Evolutionary conservation across 2,888 invertebrate genomes (phyloP), one percentile per base, ranked within the genome.

Genomic region (Neelides folsomi): DNA sequence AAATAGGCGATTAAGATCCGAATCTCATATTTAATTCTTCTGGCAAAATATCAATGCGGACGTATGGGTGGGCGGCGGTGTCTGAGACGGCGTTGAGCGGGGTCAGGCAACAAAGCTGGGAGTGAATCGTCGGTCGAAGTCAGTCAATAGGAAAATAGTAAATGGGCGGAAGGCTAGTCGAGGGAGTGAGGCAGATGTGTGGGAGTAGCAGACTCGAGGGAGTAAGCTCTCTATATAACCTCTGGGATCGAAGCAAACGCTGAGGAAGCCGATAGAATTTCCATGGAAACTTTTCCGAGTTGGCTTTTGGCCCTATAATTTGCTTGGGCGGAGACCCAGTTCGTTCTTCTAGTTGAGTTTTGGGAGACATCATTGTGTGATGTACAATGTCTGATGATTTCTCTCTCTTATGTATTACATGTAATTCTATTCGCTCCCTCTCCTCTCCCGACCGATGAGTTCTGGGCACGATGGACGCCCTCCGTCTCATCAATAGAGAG

Each of bases 231-330:
- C n/a, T n/a, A n/a, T n/a, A n/a, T n/a, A n/a, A n/a, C n/a, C 27
- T 27, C 27, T 27, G 27, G 52, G 27, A 27, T 27, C 27, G 27
- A 27, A 27, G 27, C 27, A 27, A 27, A 27, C 27, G 27, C 27
- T 27, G 52, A 53, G 12, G 51, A 55, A 58, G 56, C 58, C 56
- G 60, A 59, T 55, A 63, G 60, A 63, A 63, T 62, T 63, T 63
- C 61, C 63, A 63, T 63, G 63, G 57, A 63, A 63, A 63, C 63
- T 63, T 61, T 59, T 61, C 60, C 56, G 53, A 47, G 48, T 54
- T 63, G 51, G 57, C 57, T 56, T 59, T 60, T 59, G 55, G 63
- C 63, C 63, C 63, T 63, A 63, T 63, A 63, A 63, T 63, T 63
- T 63, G 59, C 54, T 49, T 58, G 63, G 63, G 63, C 63, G 63